Base-by-base conservation (phyloP, 2,797 vertebrate species). In the Mareca strepera region DNA sequence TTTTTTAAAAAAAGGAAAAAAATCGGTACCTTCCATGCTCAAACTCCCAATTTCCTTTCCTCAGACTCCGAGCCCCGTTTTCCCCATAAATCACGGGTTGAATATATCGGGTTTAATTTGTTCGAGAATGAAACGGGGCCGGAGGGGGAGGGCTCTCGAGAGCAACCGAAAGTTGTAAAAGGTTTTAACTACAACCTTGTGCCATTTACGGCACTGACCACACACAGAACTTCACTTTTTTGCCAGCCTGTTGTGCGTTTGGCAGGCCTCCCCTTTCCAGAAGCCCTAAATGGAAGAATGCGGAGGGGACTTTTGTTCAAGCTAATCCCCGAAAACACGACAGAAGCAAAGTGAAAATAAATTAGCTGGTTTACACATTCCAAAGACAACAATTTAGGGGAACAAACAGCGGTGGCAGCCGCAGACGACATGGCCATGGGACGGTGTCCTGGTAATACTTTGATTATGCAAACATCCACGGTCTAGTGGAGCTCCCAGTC, bases 391-490 rank as follows among this genome's bases (percentile, higher is more conserved):
- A 58, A 52, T 79, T 92, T 76, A 72, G 90, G 86, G 68, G 81
- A 93, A 91, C 79, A 92, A 96, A 72, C 60, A 87, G 90, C 81
- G 56, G 86, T 16, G 67, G 68, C 90, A 93, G 92, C 68, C 88
- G 2, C 72, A 85, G 69, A 82, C 58, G 39, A 72, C 68, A 64
- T n/a, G 69, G 84, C 75, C 96, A 95, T 12, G 72, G 92, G 90
- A 77, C 20, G 64, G 17, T 4, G 39, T 26, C 90, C 60, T 33
- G 93, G 87, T 96, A 88, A 83, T 96, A 68, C 76, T 91, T 83
- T n/a, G 91, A 80, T 95, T 96, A 92, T 82, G 79, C 94, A 96
- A 96, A 94, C 92, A 85, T 50, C 59, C 78, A 85, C 3, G 48
- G 88, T 91, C 92, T 69, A 86, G 83, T 77, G 91, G 85, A 95